A percentile compares a stretch with the other conserved stretches of the same genome.
These are phyloP conservation scores for Hydrolagus affinis DNA, from an alignment of 2,113 vertebrate species.

Conservation along the genomic window DNA sequence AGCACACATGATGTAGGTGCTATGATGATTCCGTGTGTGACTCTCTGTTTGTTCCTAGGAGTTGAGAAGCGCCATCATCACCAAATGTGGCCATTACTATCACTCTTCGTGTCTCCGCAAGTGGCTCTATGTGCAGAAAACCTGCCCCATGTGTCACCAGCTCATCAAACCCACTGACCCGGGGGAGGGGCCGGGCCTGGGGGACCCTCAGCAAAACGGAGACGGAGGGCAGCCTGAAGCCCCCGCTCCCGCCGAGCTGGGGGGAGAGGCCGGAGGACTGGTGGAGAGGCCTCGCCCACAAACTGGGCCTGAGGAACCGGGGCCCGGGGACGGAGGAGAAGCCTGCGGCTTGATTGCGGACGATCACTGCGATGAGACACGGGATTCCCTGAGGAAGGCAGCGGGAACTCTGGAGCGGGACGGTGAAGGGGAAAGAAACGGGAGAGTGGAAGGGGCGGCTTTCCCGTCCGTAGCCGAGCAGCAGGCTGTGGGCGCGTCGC, in stretches of 20 bases:
- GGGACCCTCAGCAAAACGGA: neutral
- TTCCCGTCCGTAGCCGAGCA: no score
- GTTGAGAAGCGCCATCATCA: conserved; percentile 67
- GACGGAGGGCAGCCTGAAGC: neutral
- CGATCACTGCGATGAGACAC: no score
- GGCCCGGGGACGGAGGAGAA: neutral
- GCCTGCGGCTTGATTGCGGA: neutral
- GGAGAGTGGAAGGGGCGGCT: no score
- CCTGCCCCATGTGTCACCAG: conserved; percentile 76
- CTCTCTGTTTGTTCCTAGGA: conserved; percentile 51
- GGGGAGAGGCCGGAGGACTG: neutral
- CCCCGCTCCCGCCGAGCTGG: fast-evolving
- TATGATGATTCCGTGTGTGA: no score
- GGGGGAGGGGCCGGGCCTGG: neutral
- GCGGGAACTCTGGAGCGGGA: neutral
- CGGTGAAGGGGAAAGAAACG: neutral
- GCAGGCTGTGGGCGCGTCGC: no score
- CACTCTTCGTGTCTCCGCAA: conserved; percentile 69
- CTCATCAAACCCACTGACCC: conserved; percentile 43
- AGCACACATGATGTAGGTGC: neutral
- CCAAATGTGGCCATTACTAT: conserved; percentile 70
- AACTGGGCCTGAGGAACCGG: neutral
- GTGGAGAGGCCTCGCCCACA: neutral
- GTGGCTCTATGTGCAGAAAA: conserved; percentile 77
- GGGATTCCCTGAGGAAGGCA: no score